Evolutionary conservation across 1,140 invertebrate species (phyloP), one percentile per base, ranked within the genome.

Genomic region (Pseudomyrmex sp.): DNA sequence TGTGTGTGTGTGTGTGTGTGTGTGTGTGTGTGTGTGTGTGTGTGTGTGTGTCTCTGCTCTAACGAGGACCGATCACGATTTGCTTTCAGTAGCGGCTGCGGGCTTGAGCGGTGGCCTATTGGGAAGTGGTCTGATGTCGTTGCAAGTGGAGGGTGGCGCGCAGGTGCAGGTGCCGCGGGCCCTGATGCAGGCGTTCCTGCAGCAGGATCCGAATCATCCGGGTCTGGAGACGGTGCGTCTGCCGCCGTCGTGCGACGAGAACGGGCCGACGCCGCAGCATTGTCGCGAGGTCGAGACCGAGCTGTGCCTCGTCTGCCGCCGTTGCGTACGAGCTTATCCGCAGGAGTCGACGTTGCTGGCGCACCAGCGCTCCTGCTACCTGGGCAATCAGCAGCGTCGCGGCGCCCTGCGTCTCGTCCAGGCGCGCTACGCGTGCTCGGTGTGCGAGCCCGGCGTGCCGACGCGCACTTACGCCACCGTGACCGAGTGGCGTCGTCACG

Each of bases 291-390:
- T 96, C 2, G 97, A 97, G 89, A 95, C 96, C 59, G 97, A 98
- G 91, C 95, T 97, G 20, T 97, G 97, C 87, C 97, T 97, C 94
- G 97, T 98, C 70, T 98, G 97, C 95, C 97, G 97, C 91, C 97
- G 97, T 90, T 98, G 97, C 93, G 97, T 97, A 74, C 95, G 97
- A 65, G 97, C 97, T 2, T 98, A 97, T 94, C 96, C 97, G 1
- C 95, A 96, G 59, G 96, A 97, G 70, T 96, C 96, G n/a, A 96
- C 96, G 4, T 95, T 98, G 65, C 94, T 97, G 58, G 95, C 94
- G 12, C 97, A 98, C 91, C 97, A 98, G 91, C 94, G 96, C 1
- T 95, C 95, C 66, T 97, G 96, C 90, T 97, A 96, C 91, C 95
- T 95, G 12, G 95, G 96, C 59, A 95, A 96, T 87, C 95, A 97